Conservation (phyloP, 2,888 invertebrate species). For the Eristalis arbustorum region DNA sequence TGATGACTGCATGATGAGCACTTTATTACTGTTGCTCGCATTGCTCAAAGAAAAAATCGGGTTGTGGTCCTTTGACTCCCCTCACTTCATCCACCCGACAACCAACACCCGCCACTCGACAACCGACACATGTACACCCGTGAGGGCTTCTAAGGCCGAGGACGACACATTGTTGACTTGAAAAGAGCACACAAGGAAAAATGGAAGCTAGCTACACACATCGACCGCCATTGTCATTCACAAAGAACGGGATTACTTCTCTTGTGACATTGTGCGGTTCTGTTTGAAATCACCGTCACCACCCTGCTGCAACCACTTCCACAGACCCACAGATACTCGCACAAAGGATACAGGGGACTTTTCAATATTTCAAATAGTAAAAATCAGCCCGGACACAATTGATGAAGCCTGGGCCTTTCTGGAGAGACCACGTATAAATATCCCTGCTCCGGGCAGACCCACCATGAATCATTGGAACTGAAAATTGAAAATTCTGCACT, state of each 20-base stretch:
- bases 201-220: not conserved
- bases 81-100: not conserved
- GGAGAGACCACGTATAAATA: constrained; percentile 45
- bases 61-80: not conserved
- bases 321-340: not conserved
- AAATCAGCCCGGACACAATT: constrained; percentile 46
- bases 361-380: constrained; percentile 55
- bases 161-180: constrained; percentile 19
- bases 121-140: not conserved
- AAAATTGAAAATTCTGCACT: constrained; percentile 51
- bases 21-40: not conserved
- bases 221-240: constrained; percentile 2
- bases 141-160: not conserved
- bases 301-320: not conserved
- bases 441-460: constrained; percentile 29
- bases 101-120: not conserved
- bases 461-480: constrained; percentile 53
- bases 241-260: constrained; percentile 21
- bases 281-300: constrained; percentile 13
- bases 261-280: constrained; percentile 6
- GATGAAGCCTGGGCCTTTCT: constrained; percentile 44
- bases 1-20: constrained; percentile 39
- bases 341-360: constrained; percentile 34
- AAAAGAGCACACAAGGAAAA: not conserved
- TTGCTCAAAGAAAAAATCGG: not conserved